These are phyloP conservation scores for Amphimallon solstitiale DNA, from an alignment of 2,888 invertebrate species.

Conservation along the genomic window DNA sequence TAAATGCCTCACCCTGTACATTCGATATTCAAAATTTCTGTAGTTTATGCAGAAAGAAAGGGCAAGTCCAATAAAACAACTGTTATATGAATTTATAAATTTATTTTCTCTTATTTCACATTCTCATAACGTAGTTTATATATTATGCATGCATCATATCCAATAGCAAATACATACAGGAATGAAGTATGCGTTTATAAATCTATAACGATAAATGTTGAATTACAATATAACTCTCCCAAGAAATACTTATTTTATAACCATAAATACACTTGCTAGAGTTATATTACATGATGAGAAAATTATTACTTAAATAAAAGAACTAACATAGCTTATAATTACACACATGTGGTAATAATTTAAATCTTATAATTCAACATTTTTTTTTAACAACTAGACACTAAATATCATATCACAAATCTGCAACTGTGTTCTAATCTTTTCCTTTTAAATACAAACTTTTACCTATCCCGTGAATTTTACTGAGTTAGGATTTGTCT, in stretches of 20 bases:
- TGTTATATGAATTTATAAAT: not conserved
- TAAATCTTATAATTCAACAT: not conserved
- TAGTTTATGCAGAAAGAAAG: not conserved
- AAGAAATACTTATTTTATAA: not conserved
- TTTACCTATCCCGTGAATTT: too few relatives aligned
- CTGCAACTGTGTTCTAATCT: constrained; percentile 23
- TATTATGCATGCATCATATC: too few relatives aligned
- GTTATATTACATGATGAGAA: constrained; percentile 1
- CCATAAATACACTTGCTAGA: not conserved
- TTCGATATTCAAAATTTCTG: too few relatives aligned
- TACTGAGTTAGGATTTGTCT: too few relatives aligned
- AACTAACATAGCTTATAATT: constrained; percentile 18
- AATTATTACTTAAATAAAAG: not conserved
- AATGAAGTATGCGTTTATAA: not conserved
- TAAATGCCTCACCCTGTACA: too few relatives aligned
- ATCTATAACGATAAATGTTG: constrained; percentile 10
- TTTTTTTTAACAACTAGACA: not conserved
- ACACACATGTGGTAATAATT: too few relatives aligned
- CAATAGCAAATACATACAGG: not conserved
- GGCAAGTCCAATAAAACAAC: not conserved
- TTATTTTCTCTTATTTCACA: not conserved
- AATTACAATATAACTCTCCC: constrained; percentile 22
- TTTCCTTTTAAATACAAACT: not conserved
- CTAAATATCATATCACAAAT: constrained; percentile 23
- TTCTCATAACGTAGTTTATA: too few relatives aligned